phyloP scores from a whole-genome alignment of 2,113 vertebrate genomes.

The Microtus richardsoni region DNA sequence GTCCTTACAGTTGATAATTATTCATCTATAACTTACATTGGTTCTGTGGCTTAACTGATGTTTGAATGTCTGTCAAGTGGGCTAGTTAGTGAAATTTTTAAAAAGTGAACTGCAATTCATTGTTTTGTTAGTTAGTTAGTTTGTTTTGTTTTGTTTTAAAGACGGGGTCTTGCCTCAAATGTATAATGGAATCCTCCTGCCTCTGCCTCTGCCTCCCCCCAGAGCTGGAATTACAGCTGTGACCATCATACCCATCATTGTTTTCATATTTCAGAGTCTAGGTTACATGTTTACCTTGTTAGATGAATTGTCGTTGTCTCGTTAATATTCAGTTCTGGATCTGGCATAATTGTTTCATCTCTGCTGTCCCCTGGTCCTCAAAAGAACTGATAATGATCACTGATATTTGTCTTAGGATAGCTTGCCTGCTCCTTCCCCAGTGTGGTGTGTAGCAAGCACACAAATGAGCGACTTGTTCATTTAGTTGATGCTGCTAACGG shows the following conservation, averaged over 20 bases:
- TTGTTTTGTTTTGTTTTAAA: not conserved
- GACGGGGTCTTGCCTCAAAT: not conserved
- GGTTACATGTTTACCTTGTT: not conserved
- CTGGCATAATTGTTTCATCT: not conserved
- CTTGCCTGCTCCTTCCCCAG: not conserved
- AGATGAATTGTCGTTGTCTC: not conserved
- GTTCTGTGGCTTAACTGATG: not conserved
- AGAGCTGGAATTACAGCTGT: not conserved
- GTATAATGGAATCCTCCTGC: not conserved
- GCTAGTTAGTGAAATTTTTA: not conserved
- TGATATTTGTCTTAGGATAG: not conserved
- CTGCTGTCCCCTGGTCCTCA: not conserved
- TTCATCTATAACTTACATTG: not conserved
- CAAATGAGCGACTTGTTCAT: too few relatives aligned
- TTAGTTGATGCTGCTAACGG: not conserved
- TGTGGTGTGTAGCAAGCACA: too few relatives aligned
- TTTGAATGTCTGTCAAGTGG: not conserved
- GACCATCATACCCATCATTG: not conserved
- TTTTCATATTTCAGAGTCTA: not conserved
- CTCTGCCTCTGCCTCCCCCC: not conserved
- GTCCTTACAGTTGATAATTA: not conserved
- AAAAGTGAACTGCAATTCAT: not conserved
- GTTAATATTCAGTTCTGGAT: not conserved
- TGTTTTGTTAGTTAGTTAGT: not conserved
- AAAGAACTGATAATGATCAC: not conserved